phyloP scores from a whole-genome alignment of 2,888 invertebrate genomes.

The Nomada flava region DNA sequence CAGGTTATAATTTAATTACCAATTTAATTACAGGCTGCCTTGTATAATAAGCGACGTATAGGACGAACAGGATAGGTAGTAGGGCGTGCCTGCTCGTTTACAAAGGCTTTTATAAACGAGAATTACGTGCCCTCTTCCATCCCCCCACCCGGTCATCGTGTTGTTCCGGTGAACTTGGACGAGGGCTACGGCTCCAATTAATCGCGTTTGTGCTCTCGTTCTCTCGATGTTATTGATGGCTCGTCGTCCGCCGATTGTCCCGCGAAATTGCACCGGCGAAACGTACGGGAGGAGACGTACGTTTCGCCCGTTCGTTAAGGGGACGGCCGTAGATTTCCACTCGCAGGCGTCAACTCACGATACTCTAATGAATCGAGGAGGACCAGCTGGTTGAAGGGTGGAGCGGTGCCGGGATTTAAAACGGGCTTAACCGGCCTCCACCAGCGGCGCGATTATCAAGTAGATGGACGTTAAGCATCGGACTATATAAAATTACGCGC shows the following conservation, averaged over 20 bases:
- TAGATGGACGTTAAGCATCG: constrained; percentile 63
- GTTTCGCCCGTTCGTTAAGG: constrained; percentile 31
- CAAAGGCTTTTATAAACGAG: constrained; percentile 53
- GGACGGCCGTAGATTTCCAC: constrained; percentile 19
- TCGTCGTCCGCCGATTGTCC: constrained; percentile 42
- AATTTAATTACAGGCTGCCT: constrained; percentile 39
- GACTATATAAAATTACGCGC: constrained; percentile 62
- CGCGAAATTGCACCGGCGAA: constrained; percentile 41
- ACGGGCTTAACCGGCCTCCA: constrained; percentile 24
- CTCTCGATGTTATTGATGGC: constrained; percentile 47
- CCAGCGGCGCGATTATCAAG: constrained; percentile 53
- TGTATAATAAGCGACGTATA: constrained; percentile 11
- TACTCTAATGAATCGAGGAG: constrained; percentile 7
- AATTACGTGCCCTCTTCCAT: constrained; percentile 13
- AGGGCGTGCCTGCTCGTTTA: constrained; percentile 28
- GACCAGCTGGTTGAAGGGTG: neutral
- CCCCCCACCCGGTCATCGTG: neutral
- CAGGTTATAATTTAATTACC: constrained; percentile 45
- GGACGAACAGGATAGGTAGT: neutral
- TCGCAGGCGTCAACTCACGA: constrained; percentile 12
- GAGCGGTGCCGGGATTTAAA: constrained; percentile 19
- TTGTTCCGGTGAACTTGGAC: constrained; percentile 32
- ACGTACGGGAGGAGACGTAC: neutral
- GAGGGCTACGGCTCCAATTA: constrained; percentile 43
- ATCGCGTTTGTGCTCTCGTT: constrained; percentile 39